Percentiles rank a stretch among this genome's conserved stretches.
Evolutionary conservation across 2,888 invertebrate species (phyloP).

Genomic region (Caenorhabditis imperialis): DNA sequence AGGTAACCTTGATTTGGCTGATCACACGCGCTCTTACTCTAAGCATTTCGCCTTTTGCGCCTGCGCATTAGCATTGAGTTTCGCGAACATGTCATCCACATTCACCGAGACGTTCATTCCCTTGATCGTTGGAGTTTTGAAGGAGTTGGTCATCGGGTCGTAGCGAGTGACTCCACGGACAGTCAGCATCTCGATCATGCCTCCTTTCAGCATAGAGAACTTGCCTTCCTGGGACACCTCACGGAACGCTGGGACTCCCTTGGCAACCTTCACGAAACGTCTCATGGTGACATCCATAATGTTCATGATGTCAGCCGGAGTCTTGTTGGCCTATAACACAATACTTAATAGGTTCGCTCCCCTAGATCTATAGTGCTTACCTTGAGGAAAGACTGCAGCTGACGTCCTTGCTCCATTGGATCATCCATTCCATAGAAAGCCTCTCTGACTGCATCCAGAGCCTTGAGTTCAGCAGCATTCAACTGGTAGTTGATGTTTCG

Average conservation of each 20-base stretch:
- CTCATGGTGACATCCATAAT: conserved; percentile 77
- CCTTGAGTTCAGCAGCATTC: conserved; percentile 69
- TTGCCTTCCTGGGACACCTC: conserved; percentile 75
- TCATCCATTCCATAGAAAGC: conserved; percentile 75
- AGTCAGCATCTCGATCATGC: conserved; percentile 77
- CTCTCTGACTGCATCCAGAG: conserved; percentile 66
- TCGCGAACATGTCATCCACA: conserved; percentile 72
- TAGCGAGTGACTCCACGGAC: conserved; percentile 73
- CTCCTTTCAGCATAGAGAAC: conserved; percentile 73
- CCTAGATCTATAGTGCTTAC: not conserved
- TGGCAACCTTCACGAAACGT: conserved; percentile 75
- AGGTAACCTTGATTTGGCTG: not conserved
- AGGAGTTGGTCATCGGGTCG: conserved; percentile 66
- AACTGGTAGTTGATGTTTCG: conserved; percentile 62
- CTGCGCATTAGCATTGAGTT: conserved; percentile 65
- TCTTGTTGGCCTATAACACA: conserved; percentile 56
- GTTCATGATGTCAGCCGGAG: conserved; percentile 74
- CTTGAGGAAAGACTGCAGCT: conserved; percentile 64
- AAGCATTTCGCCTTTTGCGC: conserved; percentile 68
- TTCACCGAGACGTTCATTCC: conserved; percentile 52
- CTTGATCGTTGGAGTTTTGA: conserved; percentile 65
- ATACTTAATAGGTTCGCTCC: not conserved
- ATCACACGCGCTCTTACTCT: conserved; percentile 51
- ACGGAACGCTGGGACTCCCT: conserved; percentile 72
- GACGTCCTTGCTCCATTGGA: conserved; percentile 66